phyloP scores from a whole-genome alignment of 2,113 vertebrate species.

The Oenanthe oenanthe region DNA sequence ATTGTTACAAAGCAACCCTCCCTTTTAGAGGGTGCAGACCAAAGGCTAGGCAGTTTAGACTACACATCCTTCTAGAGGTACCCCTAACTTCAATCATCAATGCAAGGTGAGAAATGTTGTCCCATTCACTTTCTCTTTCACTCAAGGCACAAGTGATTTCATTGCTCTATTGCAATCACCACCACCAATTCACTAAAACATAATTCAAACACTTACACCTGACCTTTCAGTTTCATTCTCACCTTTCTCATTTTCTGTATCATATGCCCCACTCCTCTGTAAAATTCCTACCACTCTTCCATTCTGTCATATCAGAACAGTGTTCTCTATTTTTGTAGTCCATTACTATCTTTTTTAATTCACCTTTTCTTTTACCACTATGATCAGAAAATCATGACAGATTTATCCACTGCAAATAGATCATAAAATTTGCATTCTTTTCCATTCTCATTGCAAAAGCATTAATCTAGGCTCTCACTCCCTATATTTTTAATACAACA shows the following conservation, averaged over 20 bases:
- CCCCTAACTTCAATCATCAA: neutral
- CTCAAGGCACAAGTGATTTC: neutral
- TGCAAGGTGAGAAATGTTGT: neutral
- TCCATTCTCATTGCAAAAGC: neutral
- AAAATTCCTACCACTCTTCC: neutral
- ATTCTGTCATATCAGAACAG: neutral
- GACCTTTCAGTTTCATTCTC: neutral
- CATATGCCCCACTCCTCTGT: neutral
- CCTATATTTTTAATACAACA: neutral
- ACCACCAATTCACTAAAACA: neutral
- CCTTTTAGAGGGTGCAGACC: neutral
- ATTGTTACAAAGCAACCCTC: neutral
- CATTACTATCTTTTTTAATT: neutral
- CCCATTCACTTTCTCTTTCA: neutral
- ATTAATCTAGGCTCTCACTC: neutral
- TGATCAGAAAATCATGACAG: neutral
- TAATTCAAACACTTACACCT: neutral
- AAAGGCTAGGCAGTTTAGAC: neutral
- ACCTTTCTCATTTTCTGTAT: neutral
- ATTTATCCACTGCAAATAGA: neutral
- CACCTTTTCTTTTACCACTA: neutral
- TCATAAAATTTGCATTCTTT: neutral
- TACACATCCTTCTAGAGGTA: neutral
- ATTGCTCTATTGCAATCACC: neutral
- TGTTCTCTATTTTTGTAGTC: neutral